Evolutionary conservation across 2,113 vertebrate species (phyloP), one percentile per base, ranked within the genome.

Genomic region (Tringa solitaria): DNA sequence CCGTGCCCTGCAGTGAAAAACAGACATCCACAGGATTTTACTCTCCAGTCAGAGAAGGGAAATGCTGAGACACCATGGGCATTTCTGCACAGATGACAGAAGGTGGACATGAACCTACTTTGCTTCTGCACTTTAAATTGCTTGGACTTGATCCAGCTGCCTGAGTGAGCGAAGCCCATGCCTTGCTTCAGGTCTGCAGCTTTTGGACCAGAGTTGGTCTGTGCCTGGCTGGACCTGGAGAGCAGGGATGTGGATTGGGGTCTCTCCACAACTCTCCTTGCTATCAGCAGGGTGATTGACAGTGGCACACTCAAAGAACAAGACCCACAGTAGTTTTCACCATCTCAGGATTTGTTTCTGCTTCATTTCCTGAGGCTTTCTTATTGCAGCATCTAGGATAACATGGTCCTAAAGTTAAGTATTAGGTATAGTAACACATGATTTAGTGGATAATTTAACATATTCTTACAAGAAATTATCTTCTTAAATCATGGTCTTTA

Each of bases 161-260:
- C 24, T 1, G 3, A 0, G 1, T 35, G 32, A 82, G 20, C 0
- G 1, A 82, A 89, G 4, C 6, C n/a, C 39, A 24, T 10, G 17
- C 18, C 9, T 26, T 54, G 33, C 4, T n/a, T 74, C 60, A 56
- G 22, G 6, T 83, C 59, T 57, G 45, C 48, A 86, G 43, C 12
- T 69, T 89, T 72, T 51, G 37, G 45, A 20, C 24, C 10, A 50
- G 13, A 88, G 14, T 4, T 73, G 23, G 3, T 10, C 35, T 35
- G 8, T 73, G 9, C 10, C 37, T 74, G 26, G 48, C 6, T 1
- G 4, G 43, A 43, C 8, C 8, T 63, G 37, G 32, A 82, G 65
- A 87, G 28, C 21, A 43, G 10, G 54, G 17, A 60, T 14, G 16
- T 33, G 57, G 17, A 10, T 4, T 37, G 45, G 32, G 20, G 30